Evolutionary conservation across 2,888 invertebrate species (phyloP).

Genomic region (Drosophila histrio): DNA sequence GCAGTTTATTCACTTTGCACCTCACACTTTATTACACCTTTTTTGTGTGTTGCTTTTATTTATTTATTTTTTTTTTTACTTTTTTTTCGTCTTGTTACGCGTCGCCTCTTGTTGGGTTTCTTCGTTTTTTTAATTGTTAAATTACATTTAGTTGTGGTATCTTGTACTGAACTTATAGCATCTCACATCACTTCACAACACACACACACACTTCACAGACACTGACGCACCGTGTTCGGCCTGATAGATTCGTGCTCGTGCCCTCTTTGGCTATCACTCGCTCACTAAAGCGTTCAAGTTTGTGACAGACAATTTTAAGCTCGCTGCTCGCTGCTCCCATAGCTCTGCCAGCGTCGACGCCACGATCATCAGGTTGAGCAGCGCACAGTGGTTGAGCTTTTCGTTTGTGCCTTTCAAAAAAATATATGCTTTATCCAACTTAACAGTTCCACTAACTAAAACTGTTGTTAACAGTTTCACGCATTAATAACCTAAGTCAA

Average conservation of each 20-base stretch:
- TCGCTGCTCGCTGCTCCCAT: constrained; percentile 26
- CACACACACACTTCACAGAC: constrained; percentile 3
- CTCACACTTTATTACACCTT: constrained; percentile 47
- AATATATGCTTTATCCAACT: too few relatives aligned
- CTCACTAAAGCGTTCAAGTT: constrained; percentile 58
- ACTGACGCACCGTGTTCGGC: constrained; percentile 38
- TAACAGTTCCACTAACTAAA: too few relatives aligned
- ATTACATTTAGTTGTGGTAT: constrained; percentile 41
- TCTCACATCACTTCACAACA: constrained; percentile 41
- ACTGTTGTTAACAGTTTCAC: too few relatives aligned
- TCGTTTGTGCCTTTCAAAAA: neutral
- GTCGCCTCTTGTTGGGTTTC: constrained; percentile 11
- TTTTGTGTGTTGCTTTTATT: constrained; percentile 5
- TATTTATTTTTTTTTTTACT: constrained; percentile 1
- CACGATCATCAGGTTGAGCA: constrained; percentile 38
- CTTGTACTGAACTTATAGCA: constrained; percentile 31
- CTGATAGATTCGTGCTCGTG: constrained; percentile 46
- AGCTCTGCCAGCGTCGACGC: constrained; percentile 20
- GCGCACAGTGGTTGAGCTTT: constrained; percentile 46
- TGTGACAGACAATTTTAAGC: constrained; percentile 59
- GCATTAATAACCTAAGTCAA: neutral
- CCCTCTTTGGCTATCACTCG: constrained; percentile 62
- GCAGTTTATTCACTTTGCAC: constrained; percentile 51
- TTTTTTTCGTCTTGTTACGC: constrained; percentile 8
- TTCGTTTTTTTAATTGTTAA: constrained; percentile 31